These are phyloP conservation scores for Cancer borealis DNA, from an alignment of 2,888 invertebrate species.

Conservation along the genomic window DNA sequence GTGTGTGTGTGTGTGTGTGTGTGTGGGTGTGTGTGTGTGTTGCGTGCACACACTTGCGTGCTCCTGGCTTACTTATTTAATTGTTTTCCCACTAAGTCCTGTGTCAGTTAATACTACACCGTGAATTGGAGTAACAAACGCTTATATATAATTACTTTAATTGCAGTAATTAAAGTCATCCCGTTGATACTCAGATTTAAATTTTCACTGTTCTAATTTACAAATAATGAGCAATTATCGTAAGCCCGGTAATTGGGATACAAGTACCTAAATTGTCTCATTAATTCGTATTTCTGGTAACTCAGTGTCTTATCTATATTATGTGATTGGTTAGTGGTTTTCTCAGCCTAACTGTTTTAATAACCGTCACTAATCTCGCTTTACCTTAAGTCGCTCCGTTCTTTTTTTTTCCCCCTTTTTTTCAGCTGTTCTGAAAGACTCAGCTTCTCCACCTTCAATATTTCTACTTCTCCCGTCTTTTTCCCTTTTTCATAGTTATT, in stretches of 20 bases:
- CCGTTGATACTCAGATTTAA: neutral
- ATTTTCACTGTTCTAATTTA: neutral
- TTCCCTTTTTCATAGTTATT: too few relatives aligned
- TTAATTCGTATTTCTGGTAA: neutral
- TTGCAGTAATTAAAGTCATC: neutral
- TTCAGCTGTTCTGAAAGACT: too few relatives aligned
- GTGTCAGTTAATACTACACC: neutral
- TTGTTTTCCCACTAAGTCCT: neutral
- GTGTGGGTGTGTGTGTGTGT: too few relatives aligned
- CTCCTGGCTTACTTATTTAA: neutral
- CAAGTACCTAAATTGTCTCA: neutral
- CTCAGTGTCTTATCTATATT: neutral
- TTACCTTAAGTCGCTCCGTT: neutral
- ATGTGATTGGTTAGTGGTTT: neutral
- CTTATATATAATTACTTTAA: neutral
- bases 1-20: too few relatives aligned
- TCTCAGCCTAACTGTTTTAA: neutral
- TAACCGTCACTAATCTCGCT: neutral
- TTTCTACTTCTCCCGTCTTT: too few relatives aligned
- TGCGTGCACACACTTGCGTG: neutral
- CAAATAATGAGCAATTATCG: slow-evolving; percentile 16
- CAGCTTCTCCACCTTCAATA: too few relatives aligned
- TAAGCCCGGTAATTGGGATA: neutral
- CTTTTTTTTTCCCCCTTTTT: too few relatives aligned
- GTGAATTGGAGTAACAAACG: neutral